Conservation (phyloP, 2,797 vertebrate genomes). For the Tapera naevia region DNA sequence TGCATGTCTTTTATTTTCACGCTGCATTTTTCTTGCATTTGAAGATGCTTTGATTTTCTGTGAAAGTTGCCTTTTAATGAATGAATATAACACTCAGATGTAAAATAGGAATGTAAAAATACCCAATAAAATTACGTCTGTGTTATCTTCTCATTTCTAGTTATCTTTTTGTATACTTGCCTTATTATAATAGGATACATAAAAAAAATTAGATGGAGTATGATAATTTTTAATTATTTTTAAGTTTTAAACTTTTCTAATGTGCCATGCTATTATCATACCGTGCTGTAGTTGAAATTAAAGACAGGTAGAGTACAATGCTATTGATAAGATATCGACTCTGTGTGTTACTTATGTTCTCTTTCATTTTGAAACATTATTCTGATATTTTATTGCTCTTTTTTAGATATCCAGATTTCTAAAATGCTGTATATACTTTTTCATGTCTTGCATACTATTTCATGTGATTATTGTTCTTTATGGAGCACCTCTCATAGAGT, state of each 20-base stretch:
- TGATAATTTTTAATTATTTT: background rate
- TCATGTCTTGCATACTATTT: slow-evolving; percentile 89
- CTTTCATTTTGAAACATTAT: background rate
- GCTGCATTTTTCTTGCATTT: background rate
- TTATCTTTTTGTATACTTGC: background rate
- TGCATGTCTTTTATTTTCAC: background rate
- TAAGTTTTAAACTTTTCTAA: background rate
- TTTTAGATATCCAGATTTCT: slow-evolving; percentile 87
- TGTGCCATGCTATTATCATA: background rate
- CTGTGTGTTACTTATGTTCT: background rate
- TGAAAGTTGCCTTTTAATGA: background rate
- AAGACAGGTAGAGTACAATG: background rate
- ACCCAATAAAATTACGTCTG: background rate
- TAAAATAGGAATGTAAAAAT: background rate
- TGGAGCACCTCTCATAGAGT: slow-evolving; percentile 94
- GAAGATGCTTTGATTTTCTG: background rate
- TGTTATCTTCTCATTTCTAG: background rate
- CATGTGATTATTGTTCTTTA: slow-evolving; percentile 94
- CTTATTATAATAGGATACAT: background rate
- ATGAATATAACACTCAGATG: background rate
- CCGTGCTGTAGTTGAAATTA: background rate
- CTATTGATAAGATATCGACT: background rate
- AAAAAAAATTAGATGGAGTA: background rate
- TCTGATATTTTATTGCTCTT: slow-evolving; percentile 55
- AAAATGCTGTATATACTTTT: slow-evolving; percentile 90